These are phyloP conservation scores for Heliconius ismenius DNA, from an alignment of 2,888 invertebrate genomes.

Conservation along the genomic window DNA sequence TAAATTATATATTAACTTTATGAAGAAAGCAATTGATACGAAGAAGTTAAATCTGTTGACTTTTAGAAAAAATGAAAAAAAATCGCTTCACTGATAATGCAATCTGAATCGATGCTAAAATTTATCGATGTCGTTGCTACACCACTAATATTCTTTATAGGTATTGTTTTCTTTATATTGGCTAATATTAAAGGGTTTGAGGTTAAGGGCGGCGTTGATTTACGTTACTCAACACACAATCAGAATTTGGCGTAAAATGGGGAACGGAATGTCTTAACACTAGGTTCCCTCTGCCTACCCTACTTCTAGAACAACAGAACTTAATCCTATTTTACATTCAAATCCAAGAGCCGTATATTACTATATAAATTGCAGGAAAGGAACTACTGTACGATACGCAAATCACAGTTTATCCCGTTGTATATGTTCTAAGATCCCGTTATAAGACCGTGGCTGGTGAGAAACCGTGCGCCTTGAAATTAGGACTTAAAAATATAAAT, in stretches of 20 bases:
- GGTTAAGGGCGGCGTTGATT: too few relatives aligned
- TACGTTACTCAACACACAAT: too few relatives aligned
- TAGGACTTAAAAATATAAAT: constrained; percentile 22
- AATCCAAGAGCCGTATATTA: constrained; percentile 35
- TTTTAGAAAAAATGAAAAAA: background rate
- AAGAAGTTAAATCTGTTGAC: background rate
- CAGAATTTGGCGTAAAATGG: too few relatives aligned
- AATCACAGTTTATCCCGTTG: constrained; percentile 44
- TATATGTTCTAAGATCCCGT: constrained; percentile 34
- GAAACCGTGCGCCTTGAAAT: constrained; percentile 29
- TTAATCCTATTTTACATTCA: constrained; percentile 13
- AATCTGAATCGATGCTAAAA: background rate
- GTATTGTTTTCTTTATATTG: background rate
- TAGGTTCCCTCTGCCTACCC: too few relatives aligned
- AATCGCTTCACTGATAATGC: background rate
- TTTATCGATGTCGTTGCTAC: background rate
- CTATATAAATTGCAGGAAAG: constrained; percentile 40
- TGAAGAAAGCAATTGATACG: background rate
- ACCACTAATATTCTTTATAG: background rate
- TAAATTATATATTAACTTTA: background rate
- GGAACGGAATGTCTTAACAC: too few relatives aligned
- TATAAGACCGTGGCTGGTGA: constrained; percentile 34
- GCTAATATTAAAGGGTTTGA: too few relatives aligned
- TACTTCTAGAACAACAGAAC: constrained; percentile 1
- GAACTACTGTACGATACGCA: constrained; percentile 42